Percentiles rank a stretch among this genome's conserved stretches.
Evolutionary conservation across 2,113 vertebrate species (phyloP).

Genomic region (Lathamus discolor): DNA sequence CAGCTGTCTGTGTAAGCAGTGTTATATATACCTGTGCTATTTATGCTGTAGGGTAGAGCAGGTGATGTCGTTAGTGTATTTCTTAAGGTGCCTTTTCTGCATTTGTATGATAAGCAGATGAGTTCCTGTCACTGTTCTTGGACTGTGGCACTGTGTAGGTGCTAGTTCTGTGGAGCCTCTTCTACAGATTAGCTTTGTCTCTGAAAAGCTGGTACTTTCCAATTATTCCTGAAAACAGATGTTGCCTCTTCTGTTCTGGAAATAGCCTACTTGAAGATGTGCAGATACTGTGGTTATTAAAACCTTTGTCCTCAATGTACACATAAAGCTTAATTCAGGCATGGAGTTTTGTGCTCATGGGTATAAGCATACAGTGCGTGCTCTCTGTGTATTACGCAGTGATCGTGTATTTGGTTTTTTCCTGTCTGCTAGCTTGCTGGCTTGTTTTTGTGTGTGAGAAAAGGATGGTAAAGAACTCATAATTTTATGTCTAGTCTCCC

Average conservation of each 20-base stretch:
- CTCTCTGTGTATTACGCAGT: not conserved
- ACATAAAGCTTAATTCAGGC: not conserved
- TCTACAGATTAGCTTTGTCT: not conserved
- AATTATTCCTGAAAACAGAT: not conserved
- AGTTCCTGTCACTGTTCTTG: not conserved
- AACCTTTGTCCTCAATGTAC: not conserved
- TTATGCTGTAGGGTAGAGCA: not conserved
- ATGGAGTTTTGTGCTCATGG: not conserved
- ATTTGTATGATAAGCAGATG: not conserved
- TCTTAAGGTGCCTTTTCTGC: not conserved
- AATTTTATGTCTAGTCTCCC: not conserved
- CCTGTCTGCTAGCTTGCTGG: not conserved
- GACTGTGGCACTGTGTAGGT: not conserved
- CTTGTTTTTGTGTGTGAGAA: not conserved
- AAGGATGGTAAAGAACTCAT: not conserved
- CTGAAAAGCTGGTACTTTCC: not conserved
- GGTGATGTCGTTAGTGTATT: not conserved
- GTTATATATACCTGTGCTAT: not conserved
- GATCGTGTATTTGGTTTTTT: not conserved
- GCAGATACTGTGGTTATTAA: not conserved
- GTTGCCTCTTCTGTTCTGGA: not conserved
- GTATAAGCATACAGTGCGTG: not conserved
- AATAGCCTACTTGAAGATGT: not conserved
- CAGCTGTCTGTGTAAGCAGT: not conserved
- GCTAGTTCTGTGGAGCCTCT: not conserved